Percentiles rank a stretch among this genome's conserved stretches.
Conservation (phyloP, 2,797 vertebrate genomes). For the Crenuchus spilurus region DNA sequence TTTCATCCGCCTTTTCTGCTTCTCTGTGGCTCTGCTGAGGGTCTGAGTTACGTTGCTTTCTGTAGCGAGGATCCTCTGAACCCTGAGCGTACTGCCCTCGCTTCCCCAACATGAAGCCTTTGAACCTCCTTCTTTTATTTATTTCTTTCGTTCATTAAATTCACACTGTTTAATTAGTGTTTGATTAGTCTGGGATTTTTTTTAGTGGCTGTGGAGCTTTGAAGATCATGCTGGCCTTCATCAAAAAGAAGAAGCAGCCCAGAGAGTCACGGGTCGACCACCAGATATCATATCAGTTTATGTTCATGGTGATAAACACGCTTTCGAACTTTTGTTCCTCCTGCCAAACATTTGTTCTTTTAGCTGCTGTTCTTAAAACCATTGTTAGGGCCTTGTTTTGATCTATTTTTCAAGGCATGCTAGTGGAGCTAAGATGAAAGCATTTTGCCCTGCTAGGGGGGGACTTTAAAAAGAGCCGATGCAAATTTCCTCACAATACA, state of each 20-base stretch:
- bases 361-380: neutral
- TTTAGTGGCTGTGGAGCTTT: slow-evolving; percentile 27
- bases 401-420: neutral
- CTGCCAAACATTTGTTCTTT: slow-evolving; percentile 17
- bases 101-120: slow-evolving; percentile 28
- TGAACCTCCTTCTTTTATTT: slow-evolving; percentile 30
- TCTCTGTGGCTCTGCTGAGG: neutral
- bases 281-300: neutral
- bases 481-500: slow-evolving; percentile 12
- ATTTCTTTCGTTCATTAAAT: slow-evolving; percentile 42
- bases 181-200: slow-evolving; percentile 27
- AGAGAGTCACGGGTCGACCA: neutral
- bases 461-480: slow-evolving; percentile 1
- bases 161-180: slow-evolving; percentile 42
- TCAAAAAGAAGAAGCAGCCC: slow-evolving; percentile 8
- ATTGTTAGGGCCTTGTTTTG: neutral
- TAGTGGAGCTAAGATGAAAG: slow-evolving; percentile 21
- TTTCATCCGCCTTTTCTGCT: neutral
- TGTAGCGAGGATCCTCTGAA: neutral
- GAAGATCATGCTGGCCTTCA: slow-evolving; percentile 11
- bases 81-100: neutral
- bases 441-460: neutral
- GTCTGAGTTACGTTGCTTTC: neutral
- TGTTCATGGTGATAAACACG: slow-evolving; percentile 5
- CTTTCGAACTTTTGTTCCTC: slow-evolving; percentile 9